Base-by-base conservation (phyloP, 2,888 invertebrate species). In the Anaspis maculata region DNA sequence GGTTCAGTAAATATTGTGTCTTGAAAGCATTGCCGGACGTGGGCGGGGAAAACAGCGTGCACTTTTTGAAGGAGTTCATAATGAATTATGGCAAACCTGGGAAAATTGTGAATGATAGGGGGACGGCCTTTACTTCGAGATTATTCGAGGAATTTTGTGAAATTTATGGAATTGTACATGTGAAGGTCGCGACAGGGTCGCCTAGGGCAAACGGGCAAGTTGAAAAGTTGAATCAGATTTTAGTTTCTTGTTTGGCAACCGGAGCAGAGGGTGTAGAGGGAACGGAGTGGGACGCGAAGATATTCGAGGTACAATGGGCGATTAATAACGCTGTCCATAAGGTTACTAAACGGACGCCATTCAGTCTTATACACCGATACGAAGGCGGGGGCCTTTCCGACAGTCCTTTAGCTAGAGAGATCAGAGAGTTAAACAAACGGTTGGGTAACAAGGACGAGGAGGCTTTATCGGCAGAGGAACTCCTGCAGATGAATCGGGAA, bases 221-320 rank as follows among this genome's bases (percentile, higher is more conserved):
- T 1, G 52, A 51, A 29, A 25, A 44, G 9, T 19, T 6, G 5
- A 19, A 19, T 9, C 19, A 9, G 5, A 19, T 9, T 9, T 6
- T 19, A 6, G 5, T 19, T 19, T 19, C 19, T 5, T 5, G 5
- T 19, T 9, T 19, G 5, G 19, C 19, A 5, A 6, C 5, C 19
- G 9, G 19, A 6, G 19, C 19, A 6, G 19, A 19, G 5, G 9
- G 19, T 9, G n/a, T n/a, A n/a, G n/a, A n/a, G n/a, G 19, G 9
- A 19, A 9, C 9, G 5, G 9, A 19, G 9, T 19, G 19, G 19
- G 14, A 45, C 1, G 51, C 50, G 26, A 30, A 32, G 9, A 32
- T 25, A 0, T 45, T 55, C 3, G 15, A 53, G 77, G 77, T 74
- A 74, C 67, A 9, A 19, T 16, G 15, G 14, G 30, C 5, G 41